Evolutionary conservation across 1,140 invertebrate species (phyloP).

Genomic region (Leptoteleia sp.): DNA sequence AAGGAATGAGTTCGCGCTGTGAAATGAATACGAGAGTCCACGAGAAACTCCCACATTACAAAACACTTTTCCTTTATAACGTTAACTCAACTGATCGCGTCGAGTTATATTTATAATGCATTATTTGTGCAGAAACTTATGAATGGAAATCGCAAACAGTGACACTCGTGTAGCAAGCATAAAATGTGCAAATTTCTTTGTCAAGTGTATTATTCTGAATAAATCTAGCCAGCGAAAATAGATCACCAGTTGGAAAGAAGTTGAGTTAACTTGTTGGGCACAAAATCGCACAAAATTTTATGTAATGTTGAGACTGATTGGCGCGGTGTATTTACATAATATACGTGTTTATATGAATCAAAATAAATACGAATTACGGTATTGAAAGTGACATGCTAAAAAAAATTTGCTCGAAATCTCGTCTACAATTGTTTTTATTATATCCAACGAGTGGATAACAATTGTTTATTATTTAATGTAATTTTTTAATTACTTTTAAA

Average conservation of each 20-base stretch:
- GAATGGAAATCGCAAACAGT: constrained; percentile 36
- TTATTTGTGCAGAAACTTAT: constrained; percentile 50
- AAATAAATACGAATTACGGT: constrained; percentile 18
- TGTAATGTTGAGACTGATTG: constrained; percentile 28
- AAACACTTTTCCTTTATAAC: constrained; percentile 41
- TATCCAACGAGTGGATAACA: too few species aligned
- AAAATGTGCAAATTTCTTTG: constrained; percentile 5
- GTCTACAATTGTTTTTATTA: too few species aligned
- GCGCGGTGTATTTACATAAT: constrained; percentile 40
- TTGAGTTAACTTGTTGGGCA: not conserved
- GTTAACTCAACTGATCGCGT: constrained; percentile 20
- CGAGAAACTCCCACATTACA: constrained; percentile 35
- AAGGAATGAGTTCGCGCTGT: constrained; percentile 24
- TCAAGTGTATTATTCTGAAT: constrained; percentile 5
- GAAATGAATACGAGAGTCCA: constrained; percentile 33
- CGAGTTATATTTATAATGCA: constrained; percentile 21
- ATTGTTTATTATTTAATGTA: too few species aligned
- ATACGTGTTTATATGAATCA: constrained; percentile 20
- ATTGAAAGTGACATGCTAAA: too few species aligned
- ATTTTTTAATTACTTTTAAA: too few species aligned
- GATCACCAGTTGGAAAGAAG: not conserved
- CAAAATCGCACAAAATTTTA: not conserved
- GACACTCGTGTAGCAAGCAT: constrained; percentile 6
- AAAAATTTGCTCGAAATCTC: too few species aligned
- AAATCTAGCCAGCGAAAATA: constrained; percentile 1